Base-by-base conservation (phyloP, 2,888 invertebrate species). In the Dynastes maya region DNA sequence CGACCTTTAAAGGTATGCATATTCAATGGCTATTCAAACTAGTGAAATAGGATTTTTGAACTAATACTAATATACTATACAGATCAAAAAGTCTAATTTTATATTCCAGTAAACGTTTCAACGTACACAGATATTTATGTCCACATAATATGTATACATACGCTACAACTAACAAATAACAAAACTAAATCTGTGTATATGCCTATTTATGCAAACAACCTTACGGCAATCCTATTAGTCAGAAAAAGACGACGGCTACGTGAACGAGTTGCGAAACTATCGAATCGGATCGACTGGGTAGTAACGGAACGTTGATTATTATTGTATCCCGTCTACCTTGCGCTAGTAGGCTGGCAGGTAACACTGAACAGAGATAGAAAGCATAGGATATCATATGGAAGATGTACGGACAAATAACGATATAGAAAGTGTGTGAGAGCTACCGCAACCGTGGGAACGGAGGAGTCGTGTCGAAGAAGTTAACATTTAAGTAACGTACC, bases 381-480 rank as follows among this genome's bases (percentile, higher is more conserved):
- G 45, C 27, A 22, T 70, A 49, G 16, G 49, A 65, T 78, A 78
- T 80, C 79, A 79, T 79, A 78, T 78, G 79, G 80, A 81, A 79
- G 79, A 80, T 78, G 77, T 79, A 80, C 79, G 78, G 80, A 80
- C 82, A 81, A 83, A 83, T 78, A 81, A 83, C 82, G 81, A 82
- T 82, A 83, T 84, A 84, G 84, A 85, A 85, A 84, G 84, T 84
- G 83, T 82, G 80, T 81, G 84, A 83, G 84, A 85, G 85, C 86
- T 85, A 85, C 85, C 83, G 84, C 84, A 72, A 86, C 85, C 86
- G 86, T 86, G 86, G 86, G 86, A 86, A 86, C 85, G 81, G 81
- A 79, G 79, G 82, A 85, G 84, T 86, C 86, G 86, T 86, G 86
- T 83, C 83, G 83, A 82, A 84, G 84, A 84, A 84, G 85, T 86